These are phyloP conservation scores for Chrysodeixis includens DNA, from an alignment of 2,888 invertebrate genomes.

Conservation along the genomic window DNA sequence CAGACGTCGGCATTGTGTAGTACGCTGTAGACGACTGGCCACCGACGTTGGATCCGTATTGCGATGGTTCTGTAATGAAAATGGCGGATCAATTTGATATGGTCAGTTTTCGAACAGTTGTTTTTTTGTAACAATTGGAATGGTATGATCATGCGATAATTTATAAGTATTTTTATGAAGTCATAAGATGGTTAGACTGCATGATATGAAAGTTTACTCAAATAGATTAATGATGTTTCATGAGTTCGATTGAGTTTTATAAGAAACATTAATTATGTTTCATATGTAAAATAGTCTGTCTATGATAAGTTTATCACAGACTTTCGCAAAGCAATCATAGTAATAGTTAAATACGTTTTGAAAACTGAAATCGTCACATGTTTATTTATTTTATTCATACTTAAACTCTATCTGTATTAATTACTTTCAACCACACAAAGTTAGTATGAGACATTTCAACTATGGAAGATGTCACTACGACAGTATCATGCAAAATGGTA, in stretches of 20 bases:
- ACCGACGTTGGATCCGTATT: conserved; percentile 79
- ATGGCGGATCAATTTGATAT: background rate
- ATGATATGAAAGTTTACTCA: background rate
- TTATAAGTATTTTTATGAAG: background rate
- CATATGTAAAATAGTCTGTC: no score
- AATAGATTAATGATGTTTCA: no score
- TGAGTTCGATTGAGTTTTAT: no score
- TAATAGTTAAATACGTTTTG: no score
- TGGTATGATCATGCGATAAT: background rate
- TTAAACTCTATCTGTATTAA: no score
- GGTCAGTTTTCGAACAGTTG: background rate
- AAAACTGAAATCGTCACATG: no score
- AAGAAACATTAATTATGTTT: no score
- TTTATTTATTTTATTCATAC: no score
- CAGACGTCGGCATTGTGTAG: conserved; percentile 82
- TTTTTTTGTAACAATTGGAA: background rate
- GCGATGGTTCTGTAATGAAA: conserved; percentile 70
- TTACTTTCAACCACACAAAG: background rate
- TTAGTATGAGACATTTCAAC: background rate
- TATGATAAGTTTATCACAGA: background rate
- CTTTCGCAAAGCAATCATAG: background rate
- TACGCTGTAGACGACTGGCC: conserved; percentile 75
- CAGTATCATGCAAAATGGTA: background rate
- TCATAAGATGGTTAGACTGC: background rate
- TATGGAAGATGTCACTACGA: background rate